phyloP scores from a whole-genome alignment of 1,140 invertebrate genomes.

The Drosophila hydei region DNA sequence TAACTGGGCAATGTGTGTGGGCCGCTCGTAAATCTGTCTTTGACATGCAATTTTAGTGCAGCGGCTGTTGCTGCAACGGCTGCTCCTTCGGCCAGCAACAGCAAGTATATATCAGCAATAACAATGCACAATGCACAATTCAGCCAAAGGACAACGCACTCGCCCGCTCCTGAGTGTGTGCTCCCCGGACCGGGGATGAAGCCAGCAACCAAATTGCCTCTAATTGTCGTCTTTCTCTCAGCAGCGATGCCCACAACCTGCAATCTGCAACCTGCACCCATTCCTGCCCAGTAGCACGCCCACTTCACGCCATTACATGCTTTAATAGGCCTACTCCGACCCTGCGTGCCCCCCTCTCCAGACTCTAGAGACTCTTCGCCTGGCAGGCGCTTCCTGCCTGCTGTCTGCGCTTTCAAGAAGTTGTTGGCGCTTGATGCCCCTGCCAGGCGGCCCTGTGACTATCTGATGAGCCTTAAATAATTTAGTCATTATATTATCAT shows the following conservation, averaged over 20 bases:
- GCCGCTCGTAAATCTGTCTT: constrained; percentile 77
- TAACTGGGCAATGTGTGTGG: constrained; percentile 28
- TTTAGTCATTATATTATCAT: not conserved
- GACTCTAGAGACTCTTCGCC: constrained; percentile 10
- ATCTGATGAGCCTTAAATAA: constrained; percentile 9
- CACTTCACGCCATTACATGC: constrained; percentile 77
- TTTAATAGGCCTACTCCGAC: constrained; percentile 70
- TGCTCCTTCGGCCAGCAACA: constrained; percentile 17
- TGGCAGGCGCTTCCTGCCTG: constrained; percentile 57
- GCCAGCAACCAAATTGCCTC: constrained; percentile 69
- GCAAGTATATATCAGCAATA: constrained; percentile 39
- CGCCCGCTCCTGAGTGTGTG: constrained; percentile 37
- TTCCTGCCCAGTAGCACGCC: constrained; percentile 53
- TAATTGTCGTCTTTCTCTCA: constrained; percentile 72
- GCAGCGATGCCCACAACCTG: constrained; percentile 43
- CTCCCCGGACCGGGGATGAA: not conserved
- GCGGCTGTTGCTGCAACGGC: constrained; percentile 74
- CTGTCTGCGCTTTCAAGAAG: constrained; percentile 59
- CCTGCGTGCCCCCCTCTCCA: not conserved
- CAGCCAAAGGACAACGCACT: constrained; percentile 73
- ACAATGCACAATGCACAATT: constrained; percentile 54
- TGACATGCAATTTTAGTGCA: constrained; percentile 80
- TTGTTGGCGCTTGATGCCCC: constrained; percentile 16
- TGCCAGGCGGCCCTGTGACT: constrained; percentile 7
- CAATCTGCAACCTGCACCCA: constrained; percentile 42